A percentile compares a stretch with the other conserved stretches of the same genome.
Conservation (phyloP, 2,113 vertebrate genomes). For the Lynx canadensis region DNA sequence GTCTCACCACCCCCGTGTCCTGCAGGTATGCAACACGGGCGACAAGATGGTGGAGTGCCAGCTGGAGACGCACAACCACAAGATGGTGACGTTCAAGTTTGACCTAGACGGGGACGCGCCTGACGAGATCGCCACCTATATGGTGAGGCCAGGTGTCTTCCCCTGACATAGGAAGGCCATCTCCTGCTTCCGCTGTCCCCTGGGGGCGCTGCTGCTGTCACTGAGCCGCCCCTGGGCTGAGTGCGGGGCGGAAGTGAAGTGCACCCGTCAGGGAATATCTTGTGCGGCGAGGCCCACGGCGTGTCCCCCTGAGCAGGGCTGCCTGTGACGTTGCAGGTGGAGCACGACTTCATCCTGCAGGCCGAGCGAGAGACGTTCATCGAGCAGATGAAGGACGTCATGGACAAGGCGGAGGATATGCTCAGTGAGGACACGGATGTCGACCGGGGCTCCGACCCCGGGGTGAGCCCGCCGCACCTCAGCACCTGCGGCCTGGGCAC, state of each 20-base stretch:
- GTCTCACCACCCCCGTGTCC: not conserved
- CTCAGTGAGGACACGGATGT: slow-evolving; percentile 94
- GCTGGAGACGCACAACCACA: slow-evolving; percentile 99
- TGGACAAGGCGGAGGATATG: slow-evolving; percentile 99
- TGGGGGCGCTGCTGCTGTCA: too few species aligned
- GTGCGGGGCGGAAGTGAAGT: not conserved
- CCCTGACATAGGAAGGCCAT: accelerated
- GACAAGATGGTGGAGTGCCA: slow-evolving; percentile 99
- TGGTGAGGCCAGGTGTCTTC: slow-evolving; percentile 87
- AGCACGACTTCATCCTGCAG: slow-evolving; percentile 96
- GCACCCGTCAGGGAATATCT: accelerated
- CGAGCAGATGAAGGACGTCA: slow-evolving; percentile 98
- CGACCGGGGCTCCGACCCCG: slow-evolving; percentile 90
- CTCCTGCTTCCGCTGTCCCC: not conserved
- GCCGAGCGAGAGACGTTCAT: slow-evolving; percentile 97
- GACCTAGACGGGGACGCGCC: slow-evolving; percentile 98
- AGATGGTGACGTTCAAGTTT: slow-evolving; percentile 99
- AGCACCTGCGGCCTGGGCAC: slow-evolving; percentile 81
- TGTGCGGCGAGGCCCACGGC: too few species aligned
- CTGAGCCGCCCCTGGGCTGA: too few species aligned
- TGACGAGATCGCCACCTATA: slow-evolving; percentile 97
- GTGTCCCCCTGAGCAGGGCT: too few species aligned
- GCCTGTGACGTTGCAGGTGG: slow-evolving; percentile 87
- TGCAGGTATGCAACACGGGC: slow-evolving; percentile 95
- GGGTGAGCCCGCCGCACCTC: slow-evolving; percentile 89